Percentiles rank a stretch among this genome's conserved stretches.
Evolutionary conservation across 2,797 vertebrate species (phyloP).

Genomic region (Argya squamiceps): DNA sequence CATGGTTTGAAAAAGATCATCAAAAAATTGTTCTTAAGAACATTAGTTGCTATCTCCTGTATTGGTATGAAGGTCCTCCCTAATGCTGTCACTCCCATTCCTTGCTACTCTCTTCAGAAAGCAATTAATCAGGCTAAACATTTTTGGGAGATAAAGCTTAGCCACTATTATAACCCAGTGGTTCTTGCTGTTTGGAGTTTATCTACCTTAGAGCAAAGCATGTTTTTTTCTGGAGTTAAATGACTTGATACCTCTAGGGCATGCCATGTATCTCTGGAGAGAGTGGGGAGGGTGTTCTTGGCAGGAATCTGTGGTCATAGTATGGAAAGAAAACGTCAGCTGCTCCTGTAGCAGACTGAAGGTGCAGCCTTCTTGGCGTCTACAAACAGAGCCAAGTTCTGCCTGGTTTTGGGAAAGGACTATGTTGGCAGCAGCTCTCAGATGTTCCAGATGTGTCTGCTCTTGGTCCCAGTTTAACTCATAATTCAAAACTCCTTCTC

Average conservation of each 20-base stretch:
- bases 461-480: neutral
- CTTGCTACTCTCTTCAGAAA: neutral
- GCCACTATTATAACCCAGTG: neutral
- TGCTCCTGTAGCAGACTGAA: neutral
- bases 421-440: neutral
- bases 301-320: neutral
- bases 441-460: neutral
- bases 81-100: neutral
- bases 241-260: neutral
- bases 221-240: neutral
- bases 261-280: fast-evolving
- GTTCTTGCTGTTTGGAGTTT: neutral
- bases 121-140: neutral
- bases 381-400: neutral
- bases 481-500: neutral
- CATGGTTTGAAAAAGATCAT: neutral
- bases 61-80: neutral
- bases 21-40: neutral
- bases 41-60: neutral
- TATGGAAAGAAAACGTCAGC: neutral
- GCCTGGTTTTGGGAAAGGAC: neutral
- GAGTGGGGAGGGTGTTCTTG: neutral
- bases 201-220: neutral
- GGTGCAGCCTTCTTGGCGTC: neutral
- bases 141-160: neutral